Base-by-base conservation (phyloP, 1,140 invertebrate genomes). In the Zelostemma sp. region DNA sequence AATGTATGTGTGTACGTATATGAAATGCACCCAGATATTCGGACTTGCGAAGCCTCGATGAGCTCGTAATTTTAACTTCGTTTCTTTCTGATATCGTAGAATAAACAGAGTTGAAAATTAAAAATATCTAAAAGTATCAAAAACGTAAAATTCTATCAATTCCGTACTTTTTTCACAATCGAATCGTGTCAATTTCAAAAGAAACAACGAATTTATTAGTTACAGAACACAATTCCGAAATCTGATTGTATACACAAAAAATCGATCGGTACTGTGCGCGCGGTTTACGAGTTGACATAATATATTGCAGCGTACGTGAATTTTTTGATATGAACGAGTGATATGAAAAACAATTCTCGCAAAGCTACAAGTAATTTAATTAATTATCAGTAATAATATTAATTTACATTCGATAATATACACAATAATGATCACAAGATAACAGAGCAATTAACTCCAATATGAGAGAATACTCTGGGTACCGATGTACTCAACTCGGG, bases 371-470 rank as follows among this genome's bases (percentile, higher is more conserved):
- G 31, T 35, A 51, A 46, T 46, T 46, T 49, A 49, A 49, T 35
- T 11, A 21, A 31, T 5, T 33, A 63, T 64, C 43, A 28, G 50
- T 73, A 62, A 64, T 75, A 54, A 55, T 70, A 71, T 63, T 45
- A 71, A 55, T 16, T 68, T 46, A 71, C 59, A 76, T 70, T 72
- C 53, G 50, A 68, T 72, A 72, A 61, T 67, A 50, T 64, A 66
- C 72, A 72, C 56, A 73, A 74, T 69, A 63, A 74, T 68, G 66
- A 76, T 72, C 70, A 73, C 71, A 72, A 77, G 56, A 71, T 66
- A 38, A 70, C 62, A 65, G 40, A 41, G n/a, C 60, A 73, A 66
- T 56, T 56, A 50, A 63, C 58, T 60, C 51, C 46, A 45, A 64
- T 12, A 17, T 21, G 49, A 56, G 62, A 40, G 45, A 38, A 18